Conservation (phyloP, 1,140 invertebrate genomes). For the Penaeus japonicus region DNA sequence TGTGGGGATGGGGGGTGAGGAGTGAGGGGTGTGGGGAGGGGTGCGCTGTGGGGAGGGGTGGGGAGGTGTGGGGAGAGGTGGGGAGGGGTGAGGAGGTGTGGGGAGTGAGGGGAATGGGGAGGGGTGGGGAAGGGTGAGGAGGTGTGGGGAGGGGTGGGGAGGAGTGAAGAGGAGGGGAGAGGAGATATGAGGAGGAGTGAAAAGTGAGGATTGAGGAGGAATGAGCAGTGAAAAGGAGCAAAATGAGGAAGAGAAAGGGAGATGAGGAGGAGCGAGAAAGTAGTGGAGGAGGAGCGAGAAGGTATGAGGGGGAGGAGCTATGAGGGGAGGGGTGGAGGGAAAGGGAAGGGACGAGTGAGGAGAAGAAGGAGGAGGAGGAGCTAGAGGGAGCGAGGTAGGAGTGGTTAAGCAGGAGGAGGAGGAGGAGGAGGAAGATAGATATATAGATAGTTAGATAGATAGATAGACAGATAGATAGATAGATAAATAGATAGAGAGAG, state of each 20-base stretch:
- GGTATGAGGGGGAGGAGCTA: neutral
- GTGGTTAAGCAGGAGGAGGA: neutral
- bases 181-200: neutral
- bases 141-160: neutral
- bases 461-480: neutral
- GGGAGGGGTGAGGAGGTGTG: neutral
- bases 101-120: neutral
- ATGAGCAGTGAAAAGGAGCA: neutral
- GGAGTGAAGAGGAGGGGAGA: neutral
- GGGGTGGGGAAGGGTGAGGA: neutral
- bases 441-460: neutral
- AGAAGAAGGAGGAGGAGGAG: neutral
- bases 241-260: neutral
- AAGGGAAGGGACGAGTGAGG: neutral
- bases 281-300: too few relatives aligned
- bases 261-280: too few relatives aligned
- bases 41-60: neutral
- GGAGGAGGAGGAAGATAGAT: neutral
- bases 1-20: neutral
- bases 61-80: neutral
- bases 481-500: neutral
- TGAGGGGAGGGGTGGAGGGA: too few relatives aligned
- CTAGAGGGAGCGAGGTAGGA: neutral
- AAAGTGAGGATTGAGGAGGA: neutral
- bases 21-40: neutral